phyloP scores from a whole-genome alignment of 2,797 vertebrate species.

The Perodicticus potto region DNA sequence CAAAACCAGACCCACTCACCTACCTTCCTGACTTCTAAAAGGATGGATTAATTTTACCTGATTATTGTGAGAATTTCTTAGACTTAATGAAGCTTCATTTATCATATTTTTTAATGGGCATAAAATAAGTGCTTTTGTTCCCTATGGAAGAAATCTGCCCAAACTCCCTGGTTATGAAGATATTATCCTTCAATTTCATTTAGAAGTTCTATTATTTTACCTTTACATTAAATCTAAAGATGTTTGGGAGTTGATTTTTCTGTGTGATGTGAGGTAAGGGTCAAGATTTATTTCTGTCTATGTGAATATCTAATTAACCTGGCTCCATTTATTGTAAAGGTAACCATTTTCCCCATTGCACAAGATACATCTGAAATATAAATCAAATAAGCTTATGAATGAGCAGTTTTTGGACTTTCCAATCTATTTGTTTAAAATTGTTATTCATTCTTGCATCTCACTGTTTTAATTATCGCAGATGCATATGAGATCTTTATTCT shows the following conservation, averaged over 20 bases:
- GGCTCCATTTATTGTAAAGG: background rate
- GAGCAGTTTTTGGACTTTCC: background rate
- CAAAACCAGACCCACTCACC: background rate
- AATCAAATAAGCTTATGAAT: background rate
- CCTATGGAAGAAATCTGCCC: background rate
- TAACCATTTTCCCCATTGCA: background rate
- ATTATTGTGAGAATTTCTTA: background rate
- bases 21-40: background rate
- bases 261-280: background rate
- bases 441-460: background rate
- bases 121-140: background rate
- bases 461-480: background rate
- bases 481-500: background rate
- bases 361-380: background rate
- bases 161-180: background rate
- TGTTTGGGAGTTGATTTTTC: background rate
- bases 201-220: background rate
- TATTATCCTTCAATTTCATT: background rate
- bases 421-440: background rate
- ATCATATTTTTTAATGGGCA: background rate
- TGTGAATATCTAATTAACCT: background rate
- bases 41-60: background rate
- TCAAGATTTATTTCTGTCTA: background rate
- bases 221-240: background rate
- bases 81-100: background rate